A percentile compares a stretch with the other conserved stretches of the same genome.
Conservation (phyloP, 2,797 vertebrate genomes). For the Urocyon cinereoargenteus region DNA sequence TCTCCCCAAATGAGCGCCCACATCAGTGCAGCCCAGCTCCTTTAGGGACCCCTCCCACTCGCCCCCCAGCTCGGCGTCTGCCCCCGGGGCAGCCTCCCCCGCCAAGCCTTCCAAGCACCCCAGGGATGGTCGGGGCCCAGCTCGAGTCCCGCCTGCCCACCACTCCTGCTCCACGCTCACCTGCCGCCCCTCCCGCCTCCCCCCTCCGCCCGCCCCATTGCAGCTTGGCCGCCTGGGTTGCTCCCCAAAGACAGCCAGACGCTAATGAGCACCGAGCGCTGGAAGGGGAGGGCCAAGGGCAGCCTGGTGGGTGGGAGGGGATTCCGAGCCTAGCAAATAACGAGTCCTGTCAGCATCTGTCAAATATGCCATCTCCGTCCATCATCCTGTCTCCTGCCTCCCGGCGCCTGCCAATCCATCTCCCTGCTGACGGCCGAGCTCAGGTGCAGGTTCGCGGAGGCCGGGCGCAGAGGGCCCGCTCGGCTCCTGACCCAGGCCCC, state of each 20-base stretch:
- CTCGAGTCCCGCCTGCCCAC: not conserved
- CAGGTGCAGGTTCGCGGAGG: constrained; percentile 26
- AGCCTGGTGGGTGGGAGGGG: constrained; percentile 77
- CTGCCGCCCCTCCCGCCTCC: not conserved
- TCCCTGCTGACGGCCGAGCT: constrained; percentile 62
- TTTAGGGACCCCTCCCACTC: not conserved
- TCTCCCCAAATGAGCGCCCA: not conserved
- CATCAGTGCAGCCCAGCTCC: not conserved
- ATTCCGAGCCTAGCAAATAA: constrained; percentile 79
- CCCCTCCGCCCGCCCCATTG: not conserved
- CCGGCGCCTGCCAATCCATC: constrained; percentile 79
- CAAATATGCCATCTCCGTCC: constrained; percentile 81
- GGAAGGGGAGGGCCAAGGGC: constrained; percentile 77
- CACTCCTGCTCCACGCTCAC: not conserved
- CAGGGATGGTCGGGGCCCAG: not conserved
- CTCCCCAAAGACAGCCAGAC: constrained; percentile 49
- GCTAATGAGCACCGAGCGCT: constrained; percentile 62
- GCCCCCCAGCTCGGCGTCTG: not conserved
- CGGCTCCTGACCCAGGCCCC: not conserved
- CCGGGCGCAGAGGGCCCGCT: not conserved
- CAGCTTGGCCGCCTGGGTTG: not conserved
- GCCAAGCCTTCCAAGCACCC: not conserved
- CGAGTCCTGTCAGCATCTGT: constrained; percentile 81
- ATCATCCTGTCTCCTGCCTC: constrained; percentile 81
- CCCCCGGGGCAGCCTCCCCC: not conserved